phyloP scores from a whole-genome alignment of 2,113 vertebrate genomes.

The Antechinus stuartii region DNA sequence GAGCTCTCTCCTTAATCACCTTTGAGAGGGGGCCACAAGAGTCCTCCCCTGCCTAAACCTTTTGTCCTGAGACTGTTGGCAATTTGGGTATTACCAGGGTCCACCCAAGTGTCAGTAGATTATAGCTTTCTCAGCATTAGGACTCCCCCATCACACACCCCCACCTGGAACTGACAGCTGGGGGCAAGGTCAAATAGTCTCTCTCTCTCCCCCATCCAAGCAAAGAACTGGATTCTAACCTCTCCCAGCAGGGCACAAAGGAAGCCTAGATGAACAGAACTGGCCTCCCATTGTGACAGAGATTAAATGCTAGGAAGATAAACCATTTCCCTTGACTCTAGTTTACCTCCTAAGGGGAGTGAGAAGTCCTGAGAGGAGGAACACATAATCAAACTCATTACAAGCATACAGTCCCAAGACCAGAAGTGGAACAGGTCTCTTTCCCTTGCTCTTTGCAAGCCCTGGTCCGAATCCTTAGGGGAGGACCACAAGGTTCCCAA shows the following conservation, averaged over 20 bases:
- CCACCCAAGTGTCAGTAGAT: not conserved
- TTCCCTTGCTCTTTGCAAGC: not conserved
- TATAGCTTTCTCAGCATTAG: not conserved
- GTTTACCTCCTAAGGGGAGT: not conserved
- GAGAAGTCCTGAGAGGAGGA: not conserved
- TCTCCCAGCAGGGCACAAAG: not conserved
- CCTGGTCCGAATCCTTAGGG: not conserved
- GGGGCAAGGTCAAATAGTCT: constrained; percentile 23
- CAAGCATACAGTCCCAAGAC: not conserved
- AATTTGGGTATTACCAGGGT: not conserved
- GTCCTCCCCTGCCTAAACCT: not conserved
- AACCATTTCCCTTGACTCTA: not conserved
- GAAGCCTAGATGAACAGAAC: not conserved
- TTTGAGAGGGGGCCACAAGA: not conserved
- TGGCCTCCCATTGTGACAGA: not conserved
- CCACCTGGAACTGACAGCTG: not conserved
- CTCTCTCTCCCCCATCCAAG: constrained; percentile 23
- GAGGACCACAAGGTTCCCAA: not conserved
- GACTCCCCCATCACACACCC: not conserved
- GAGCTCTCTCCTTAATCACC: not conserved
- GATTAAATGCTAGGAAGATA: not conserved
- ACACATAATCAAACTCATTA: not conserved
- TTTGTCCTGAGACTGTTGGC: not conserved
- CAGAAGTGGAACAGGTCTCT: not conserved
- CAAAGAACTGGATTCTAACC: constrained; percentile 26